Percentiles rank a stretch among this genome's conserved stretches.
These are phyloP conservation scores for Caenorhabditis panamensis DNA, from an alignment of 2,888 invertebrate genomes.

Conservation along the genomic window DNA sequence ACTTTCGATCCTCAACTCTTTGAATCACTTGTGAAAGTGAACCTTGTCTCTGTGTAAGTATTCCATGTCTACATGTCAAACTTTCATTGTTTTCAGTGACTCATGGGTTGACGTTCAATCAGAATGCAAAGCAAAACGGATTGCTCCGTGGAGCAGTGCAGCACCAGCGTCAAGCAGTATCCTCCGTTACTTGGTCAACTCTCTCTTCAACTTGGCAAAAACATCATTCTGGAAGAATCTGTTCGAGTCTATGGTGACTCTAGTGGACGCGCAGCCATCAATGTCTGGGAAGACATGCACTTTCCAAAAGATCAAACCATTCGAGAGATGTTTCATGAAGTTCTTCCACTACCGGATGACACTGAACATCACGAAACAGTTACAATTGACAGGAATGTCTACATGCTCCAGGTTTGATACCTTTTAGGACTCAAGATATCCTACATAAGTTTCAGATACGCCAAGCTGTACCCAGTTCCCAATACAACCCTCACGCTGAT, in stretches of 20 bases:
- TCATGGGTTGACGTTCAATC: slow-evolving; percentile 68
- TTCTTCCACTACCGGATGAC: slow-evolving; percentile 61
- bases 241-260: slow-evolving; percentile 29
- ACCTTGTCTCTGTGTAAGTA: slow-evolving; percentile 61
- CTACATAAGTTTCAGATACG: slow-evolving; percentile 69
- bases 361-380: slow-evolving; percentile 63
- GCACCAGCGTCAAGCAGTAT: slow-evolving; percentile 47
- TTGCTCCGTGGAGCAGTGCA: slow-evolving; percentile 65
- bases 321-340: slow-evolving; percentile 67
- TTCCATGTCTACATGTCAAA: not conserved
- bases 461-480: slow-evolving; percentile 63
- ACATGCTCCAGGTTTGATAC: slow-evolving; percentile 67
- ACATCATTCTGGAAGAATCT: slow-evolving; percentile 55
- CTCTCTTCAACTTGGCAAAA: slow-evolving; percentile 52
- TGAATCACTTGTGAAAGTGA: slow-evolving; percentile 62
- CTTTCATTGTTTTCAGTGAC: slow-evolving; percentile 45
- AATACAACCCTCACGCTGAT: slow-evolving; percentile 67
- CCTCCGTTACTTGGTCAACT: slow-evolving; percentile 51
- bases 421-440: too few species aligned
- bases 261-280: slow-evolving; percentile 61
- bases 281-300: slow-evolving; percentile 68
- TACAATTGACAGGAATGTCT: slow-evolving; percentile 62
- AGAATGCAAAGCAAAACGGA: slow-evolving; percentile 68
- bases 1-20: slow-evolving; percentile 71
- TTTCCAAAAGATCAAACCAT: slow-evolving; percentile 71